phyloP scores from a whole-genome alignment of 2,113 vertebrate genomes.

The Amblyornis subalaris region DNA sequence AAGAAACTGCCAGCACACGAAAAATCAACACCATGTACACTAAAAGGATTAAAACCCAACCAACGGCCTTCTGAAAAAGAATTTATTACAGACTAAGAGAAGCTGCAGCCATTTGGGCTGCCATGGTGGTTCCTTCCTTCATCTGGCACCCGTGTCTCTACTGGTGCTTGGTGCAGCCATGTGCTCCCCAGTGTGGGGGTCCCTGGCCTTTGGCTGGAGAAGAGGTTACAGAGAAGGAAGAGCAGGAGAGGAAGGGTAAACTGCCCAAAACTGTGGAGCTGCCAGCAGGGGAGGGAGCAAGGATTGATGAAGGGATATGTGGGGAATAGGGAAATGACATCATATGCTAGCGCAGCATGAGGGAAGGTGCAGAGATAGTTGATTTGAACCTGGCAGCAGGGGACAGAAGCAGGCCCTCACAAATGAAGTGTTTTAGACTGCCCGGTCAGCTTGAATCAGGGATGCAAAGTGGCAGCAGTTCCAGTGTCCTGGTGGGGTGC shows the following conservation, averaged over 20 bases:
- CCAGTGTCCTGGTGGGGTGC: accelerated
- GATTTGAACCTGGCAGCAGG: not conserved
- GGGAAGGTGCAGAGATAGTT: not conserved
- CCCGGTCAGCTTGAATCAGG: not conserved
- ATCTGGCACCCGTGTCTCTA: not conserved
- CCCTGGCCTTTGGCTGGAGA: not conserved
- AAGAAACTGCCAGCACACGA: not conserved
- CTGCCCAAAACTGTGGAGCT: accelerated
- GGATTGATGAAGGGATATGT: not conserved
- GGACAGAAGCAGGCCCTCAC: not conserved
- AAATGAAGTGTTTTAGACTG: not conserved
- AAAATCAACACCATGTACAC: not conserved
- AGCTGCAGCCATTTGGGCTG: not conserved
- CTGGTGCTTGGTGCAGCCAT: accelerated
- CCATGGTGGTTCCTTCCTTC: not conserved
- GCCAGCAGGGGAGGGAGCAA: not conserved
- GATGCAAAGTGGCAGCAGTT: not conserved
- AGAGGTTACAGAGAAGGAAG: not conserved
- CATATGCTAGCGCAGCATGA: not conserved
- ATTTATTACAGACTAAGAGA: not conserved
- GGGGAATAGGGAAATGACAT: not conserved
- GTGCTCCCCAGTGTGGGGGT: accelerated
- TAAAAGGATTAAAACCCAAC: not conserved
- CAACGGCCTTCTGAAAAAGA: not conserved
- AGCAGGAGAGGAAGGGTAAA: not conserved